phyloP scores from a whole-genome alignment of 1,140 invertebrate genomes.

The Oreohelix idahoensis region DNA sequence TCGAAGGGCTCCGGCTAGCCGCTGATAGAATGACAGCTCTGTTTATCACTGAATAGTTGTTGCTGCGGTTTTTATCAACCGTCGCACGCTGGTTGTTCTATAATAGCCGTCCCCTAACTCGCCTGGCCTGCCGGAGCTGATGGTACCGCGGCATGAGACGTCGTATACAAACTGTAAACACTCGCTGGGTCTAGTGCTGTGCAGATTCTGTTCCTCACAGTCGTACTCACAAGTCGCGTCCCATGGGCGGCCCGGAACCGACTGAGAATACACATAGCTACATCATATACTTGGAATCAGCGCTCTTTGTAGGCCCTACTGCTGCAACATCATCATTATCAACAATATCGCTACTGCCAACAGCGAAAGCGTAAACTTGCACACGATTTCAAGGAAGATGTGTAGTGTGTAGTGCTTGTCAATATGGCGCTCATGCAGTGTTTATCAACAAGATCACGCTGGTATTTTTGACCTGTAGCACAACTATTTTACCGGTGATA shows the following conservation, averaged over 20 bases:
- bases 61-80: slow-evolving; percentile 7
- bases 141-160: background rate
- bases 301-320: background rate
- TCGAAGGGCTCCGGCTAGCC: background rate
- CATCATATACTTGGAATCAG: background rate
- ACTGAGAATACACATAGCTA: background rate
- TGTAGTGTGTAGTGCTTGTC: background rate
- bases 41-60: slow-evolving; percentile 13
- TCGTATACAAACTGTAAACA: background rate
- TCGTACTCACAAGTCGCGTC: background rate
- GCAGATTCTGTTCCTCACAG: background rate
- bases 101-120: slow-evolving; percentile 2
- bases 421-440: background rate
- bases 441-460: too few relatives aligned
- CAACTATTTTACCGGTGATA: too few relatives aligned
- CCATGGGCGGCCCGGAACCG: background rate
- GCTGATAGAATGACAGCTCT: background rate
- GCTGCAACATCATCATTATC: background rate
- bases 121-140: slow-evolving; percentile 2
- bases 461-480: too few relatives aligned
- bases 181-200: background rate
- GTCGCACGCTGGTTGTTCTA: slow-evolving; percentile 1
- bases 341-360: background rate
- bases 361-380: background rate
- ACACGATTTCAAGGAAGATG: background rate